Evolutionary conservation across 2,888 invertebrate species (phyloP), one percentile per base, ranked within the genome.

Genomic region (Polyploca ridens): DNA sequence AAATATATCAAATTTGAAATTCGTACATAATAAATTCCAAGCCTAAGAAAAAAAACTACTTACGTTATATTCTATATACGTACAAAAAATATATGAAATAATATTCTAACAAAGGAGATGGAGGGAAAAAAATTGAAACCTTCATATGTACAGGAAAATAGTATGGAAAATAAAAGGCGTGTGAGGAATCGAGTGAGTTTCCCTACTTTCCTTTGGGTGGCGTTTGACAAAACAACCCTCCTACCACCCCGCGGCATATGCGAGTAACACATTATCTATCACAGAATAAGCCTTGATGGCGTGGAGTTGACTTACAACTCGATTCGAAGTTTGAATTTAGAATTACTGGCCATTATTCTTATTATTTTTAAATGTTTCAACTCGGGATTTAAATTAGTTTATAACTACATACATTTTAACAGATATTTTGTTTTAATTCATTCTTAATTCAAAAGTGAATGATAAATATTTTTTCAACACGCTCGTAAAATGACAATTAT

Each of bases 241-340:
- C 66, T 71, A 76, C 75, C 70, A 66, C 69, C 75, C 70, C 75
- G 73, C 81, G 84, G 81, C 88, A 88, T 88, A 88, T 89, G 90
- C 84, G 88, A 89, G 91, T 88, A 89, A 89, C 90, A 90, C 86
- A 88, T 93, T 93, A 93, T 91, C 92, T 92, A 91, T 92, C 91
- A 89, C 82, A 80, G 81, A 85, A 86, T 83, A 87, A 79, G 78
- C 76, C 70, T 69, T 66, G 65, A 69, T 63, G 66, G 68, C 10
- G 64, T 89, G 72, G 91, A 91, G 90, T 72, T 64, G 84, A 46
- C 65, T 27, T 46, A n/a, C 44, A n/a, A 46, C 46, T 63, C 63
- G 58, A 35, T 64, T 62, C 41, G 4, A 41, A 13, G 41, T 41
- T 41, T 41, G 13, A 41, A 11, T 3, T 38, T 38, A 41, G 7